Evolutionary conservation across 2,888 invertebrate genomes (phyloP).

Genomic region (Rosalia funebris): DNA sequence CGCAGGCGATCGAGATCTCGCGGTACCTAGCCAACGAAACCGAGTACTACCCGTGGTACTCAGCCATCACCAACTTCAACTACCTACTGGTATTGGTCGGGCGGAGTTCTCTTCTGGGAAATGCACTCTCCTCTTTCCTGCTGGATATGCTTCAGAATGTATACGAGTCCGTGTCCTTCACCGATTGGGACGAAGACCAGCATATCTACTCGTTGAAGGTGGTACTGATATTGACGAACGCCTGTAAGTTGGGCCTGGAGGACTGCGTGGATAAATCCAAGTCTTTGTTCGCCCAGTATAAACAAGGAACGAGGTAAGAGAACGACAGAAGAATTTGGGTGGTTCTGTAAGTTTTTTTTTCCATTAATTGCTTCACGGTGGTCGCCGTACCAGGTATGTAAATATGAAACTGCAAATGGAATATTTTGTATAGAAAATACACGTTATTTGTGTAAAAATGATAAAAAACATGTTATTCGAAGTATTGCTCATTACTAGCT

Average conservation of each 20-base stretch:
- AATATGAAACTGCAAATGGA: too few species aligned
- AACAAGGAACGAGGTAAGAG: conserved; percentile 16
- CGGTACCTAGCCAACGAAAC: conserved; percentile 75
- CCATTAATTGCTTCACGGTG: too few species aligned
- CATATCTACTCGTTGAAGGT: conserved; percentile 71
- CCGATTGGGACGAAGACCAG: conserved; percentile 17
- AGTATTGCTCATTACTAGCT: too few species aligned
- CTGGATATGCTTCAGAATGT: conserved; percentile 35
- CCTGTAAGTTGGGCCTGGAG: conserved; percentile 71
- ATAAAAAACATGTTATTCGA: too few species aligned
- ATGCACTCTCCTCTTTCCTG: background rate
- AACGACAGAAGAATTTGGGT: background rate
- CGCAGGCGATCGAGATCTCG: conserved; percentile 71
- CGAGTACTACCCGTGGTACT: conserved; percentile 81
- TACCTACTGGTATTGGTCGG: conserved; percentile 47
- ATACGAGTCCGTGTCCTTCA: conserved; percentile 38
- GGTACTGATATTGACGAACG: conserved; percentile 67
- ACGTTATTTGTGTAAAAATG: too few species aligned
- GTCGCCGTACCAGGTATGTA: too few species aligned
- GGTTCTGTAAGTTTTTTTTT: too few species aligned
- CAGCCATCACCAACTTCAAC: conserved; percentile 68
- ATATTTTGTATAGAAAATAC: too few species aligned
- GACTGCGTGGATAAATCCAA: conserved; percentile 68
- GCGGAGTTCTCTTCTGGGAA: conserved; percentile 27
- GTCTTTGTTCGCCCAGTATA: conserved; percentile 52